Percentiles rank a stretch among this genome's conserved stretches.
phyloP scores from a whole-genome alignment of 2,888 invertebrate genomes.

The Teleogryllus oceanicus region DNA sequence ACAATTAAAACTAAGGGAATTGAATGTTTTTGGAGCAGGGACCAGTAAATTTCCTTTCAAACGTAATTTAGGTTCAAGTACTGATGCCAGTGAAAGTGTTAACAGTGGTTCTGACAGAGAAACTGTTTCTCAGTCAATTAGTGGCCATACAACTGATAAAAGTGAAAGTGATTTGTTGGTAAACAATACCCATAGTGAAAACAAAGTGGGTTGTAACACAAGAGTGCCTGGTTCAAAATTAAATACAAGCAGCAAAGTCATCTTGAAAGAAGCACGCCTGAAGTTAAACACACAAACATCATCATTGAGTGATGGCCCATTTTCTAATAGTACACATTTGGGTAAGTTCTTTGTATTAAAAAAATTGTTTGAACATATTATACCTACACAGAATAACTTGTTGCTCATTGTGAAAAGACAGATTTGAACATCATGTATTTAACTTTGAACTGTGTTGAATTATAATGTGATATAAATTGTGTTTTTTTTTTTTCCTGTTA shows the following conservation, averaged over 20 bases:
- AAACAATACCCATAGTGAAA: background rate
- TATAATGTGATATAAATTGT: no score
- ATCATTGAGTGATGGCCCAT: constrained; percentile 61
- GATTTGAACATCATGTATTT: no score
- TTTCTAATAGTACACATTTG: constrained; percentile 51
- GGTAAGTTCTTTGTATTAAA: background rate
- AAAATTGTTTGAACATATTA: background rate
- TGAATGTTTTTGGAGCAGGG: constrained; percentile 37
- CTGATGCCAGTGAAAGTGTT: constrained; percentile 29
- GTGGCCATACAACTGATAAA: background rate
- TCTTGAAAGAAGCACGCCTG: constrained; percentile 65
- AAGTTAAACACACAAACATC: constrained; percentile 54
- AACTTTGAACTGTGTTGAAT: no score
- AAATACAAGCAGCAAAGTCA: constrained; percentile 60
- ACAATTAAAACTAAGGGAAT: constrained; percentile 33
- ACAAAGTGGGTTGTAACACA: background rate
- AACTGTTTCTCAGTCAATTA: constrained; percentile 12
- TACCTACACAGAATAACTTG: background rate
- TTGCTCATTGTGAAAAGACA: no score
- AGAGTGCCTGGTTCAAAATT: constrained; percentile 19
- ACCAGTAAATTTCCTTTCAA: constrained; percentile 32
- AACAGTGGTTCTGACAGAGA: constrained; percentile 22
- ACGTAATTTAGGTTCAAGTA: constrained; percentile 29
- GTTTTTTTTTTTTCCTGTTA: no score
- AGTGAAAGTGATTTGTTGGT: background rate